Conservation (phyloP, 2,888 invertebrate species). For the Terebella lapidaria region DNA sequence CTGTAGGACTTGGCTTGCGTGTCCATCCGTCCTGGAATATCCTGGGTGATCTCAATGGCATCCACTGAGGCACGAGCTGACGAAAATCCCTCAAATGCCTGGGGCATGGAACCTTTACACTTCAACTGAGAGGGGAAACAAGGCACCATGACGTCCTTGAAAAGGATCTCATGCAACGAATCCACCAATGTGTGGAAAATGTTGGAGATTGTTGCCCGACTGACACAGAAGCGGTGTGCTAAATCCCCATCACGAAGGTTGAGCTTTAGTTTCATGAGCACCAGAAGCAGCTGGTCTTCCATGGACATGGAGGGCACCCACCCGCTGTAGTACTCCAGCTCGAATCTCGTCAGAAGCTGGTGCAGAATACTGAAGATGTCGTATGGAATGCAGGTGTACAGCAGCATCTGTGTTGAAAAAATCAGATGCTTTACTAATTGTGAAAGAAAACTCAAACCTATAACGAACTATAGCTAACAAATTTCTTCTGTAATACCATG, state of each 20-base stretch:
- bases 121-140: background rate
- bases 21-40: background rate
- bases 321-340: conserved; percentile 1
- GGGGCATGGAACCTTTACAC: background rate
- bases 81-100: background rate
- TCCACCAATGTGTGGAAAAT: background rate
- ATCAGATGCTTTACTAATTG: too few species aligned
- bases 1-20: background rate
- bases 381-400: background rate
- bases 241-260: background rate
- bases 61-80: background rate
- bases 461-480: too few species aligned
- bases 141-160: background rate
- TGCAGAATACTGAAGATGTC: background rate
- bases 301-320: background rate
- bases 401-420: background rate
- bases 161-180: background rate
- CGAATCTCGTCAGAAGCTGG: background rate
- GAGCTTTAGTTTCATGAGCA: conserved; percentile 4
- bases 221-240: conserved; percentile 5
- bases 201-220: conserved; percentile 2
- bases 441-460: too few species aligned
- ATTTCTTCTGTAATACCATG: too few species aligned
- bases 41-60: background rate
- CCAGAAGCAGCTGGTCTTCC: conserved; percentile 4